A percentile compares a stretch with the other conserved stretches of the same genome.
These are phyloP conservation scores for Coenonympha arcania DNA, from an alignment of 2,888 invertebrate species.

Conservation along the genomic window DNA sequence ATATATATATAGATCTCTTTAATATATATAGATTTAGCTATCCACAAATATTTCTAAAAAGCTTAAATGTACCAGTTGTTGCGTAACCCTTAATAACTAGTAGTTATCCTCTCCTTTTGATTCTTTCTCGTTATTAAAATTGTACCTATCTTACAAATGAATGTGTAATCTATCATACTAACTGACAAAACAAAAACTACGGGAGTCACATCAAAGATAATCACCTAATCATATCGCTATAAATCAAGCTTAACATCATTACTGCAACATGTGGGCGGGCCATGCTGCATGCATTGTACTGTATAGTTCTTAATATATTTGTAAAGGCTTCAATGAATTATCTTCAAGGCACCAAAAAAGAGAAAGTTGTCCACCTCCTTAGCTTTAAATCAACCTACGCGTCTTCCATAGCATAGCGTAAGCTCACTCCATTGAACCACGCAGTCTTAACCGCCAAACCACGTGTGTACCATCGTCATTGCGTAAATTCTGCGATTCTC, in stretches of 20 bases:
- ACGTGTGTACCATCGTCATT: conserved; percentile 16
- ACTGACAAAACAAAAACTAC: background rate
- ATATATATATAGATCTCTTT: too few relatives aligned
- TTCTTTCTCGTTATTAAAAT: background rate
- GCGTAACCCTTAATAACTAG: background rate
- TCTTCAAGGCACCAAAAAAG: conserved; percentile 40
- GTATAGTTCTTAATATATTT: background rate
- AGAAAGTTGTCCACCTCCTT: conserved; percentile 66
- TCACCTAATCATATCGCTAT: conserved; percentile 1
- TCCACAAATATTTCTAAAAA: too few relatives aligned
- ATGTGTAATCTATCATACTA: background rate
- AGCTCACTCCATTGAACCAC: conserved; percentile 32
- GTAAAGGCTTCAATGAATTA: conserved; percentile 18
- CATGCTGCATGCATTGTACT: too few relatives aligned
- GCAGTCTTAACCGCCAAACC: conserved; percentile 23
- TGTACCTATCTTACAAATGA: background rate
- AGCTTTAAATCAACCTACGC: conserved; percentile 33
- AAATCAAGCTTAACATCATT: conserved; percentile 5
- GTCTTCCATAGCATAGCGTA: conserved; percentile 37
- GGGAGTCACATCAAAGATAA: too few relatives aligned
- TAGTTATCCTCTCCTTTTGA: background rate
- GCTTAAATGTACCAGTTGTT: too few relatives aligned
- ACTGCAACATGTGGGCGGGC: background rate
- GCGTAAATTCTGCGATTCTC: background rate
- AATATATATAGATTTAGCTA: too few relatives aligned